Conservation (phyloP, 2,888 invertebrate species). For the Zeuzera pyrina region DNA sequence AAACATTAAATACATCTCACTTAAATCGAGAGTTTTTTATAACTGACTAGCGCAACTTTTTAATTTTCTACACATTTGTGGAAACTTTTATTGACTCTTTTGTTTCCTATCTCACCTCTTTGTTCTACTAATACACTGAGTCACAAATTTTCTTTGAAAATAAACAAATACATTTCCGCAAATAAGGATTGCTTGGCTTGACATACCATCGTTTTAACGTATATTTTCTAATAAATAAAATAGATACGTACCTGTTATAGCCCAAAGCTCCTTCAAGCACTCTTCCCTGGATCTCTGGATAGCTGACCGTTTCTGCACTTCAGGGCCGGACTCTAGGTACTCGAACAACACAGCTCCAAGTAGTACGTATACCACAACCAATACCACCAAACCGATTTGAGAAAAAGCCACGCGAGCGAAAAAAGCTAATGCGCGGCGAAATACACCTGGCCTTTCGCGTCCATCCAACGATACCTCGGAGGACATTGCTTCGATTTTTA, state of each 20-base stretch:
- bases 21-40: too few species aligned
- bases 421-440: conserved; percentile 40
- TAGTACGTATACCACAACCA: conserved; percentile 83
- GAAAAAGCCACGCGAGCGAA: conserved; percentile 76
- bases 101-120: too few species aligned
- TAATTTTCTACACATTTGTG: too few species aligned
- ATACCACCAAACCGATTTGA: conserved; percentile 78
- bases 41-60: too few species aligned
- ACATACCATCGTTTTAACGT: too few species aligned
- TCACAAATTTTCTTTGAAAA: too few species aligned
- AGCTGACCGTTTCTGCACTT: conserved; percentile 75
- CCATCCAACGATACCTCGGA: conserved; percentile 63
- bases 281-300: conserved; percentile 77
- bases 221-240: too few species aligned
- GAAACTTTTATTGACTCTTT: too few species aligned
- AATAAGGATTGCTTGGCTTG: too few species aligned
- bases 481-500: conserved; percentile 36
- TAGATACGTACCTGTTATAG: conserved; percentile 85
- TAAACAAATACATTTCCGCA: too few species aligned
- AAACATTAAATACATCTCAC: too few species aligned
- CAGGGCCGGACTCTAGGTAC: conserved; percentile 80
- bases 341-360: conserved; percentile 84
- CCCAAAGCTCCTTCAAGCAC: conserved; percentile 83
- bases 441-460: conserved; percentile 44
- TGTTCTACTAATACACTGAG: too few species aligned